These are phyloP conservation scores for Linnaemya vulpina DNA, from an alignment of 2,888 invertebrate genomes.

Conservation along the genomic window DNA sequence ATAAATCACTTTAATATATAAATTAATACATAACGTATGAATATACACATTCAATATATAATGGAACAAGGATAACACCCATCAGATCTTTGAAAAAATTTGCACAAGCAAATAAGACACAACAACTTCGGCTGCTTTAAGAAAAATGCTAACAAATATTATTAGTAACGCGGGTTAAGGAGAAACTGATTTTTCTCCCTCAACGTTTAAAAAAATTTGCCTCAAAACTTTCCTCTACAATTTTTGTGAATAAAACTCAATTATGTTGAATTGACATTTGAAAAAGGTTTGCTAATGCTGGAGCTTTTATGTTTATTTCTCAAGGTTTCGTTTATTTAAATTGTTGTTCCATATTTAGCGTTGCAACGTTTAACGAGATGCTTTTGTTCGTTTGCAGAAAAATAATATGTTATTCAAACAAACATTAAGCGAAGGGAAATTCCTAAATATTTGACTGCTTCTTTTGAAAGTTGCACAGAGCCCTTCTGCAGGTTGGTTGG, in stretches of 20 bases:
- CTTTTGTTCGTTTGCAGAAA: constrained; percentile 29
- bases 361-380: constrained; percentile 40
- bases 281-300: constrained; percentile 72
- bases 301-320: constrained; percentile 76
- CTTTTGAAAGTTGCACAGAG: too few species aligned
- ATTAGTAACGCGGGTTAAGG: too few species aligned
- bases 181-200: background rate
- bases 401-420: background rate
- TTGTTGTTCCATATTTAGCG: background rate
- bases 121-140: too few species aligned
- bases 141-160: too few species aligned
- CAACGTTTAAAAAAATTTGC: background rate
- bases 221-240: background rate
- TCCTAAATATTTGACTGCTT: too few species aligned
- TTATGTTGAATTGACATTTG: constrained; percentile 80
- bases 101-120: too few species aligned
- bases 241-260: constrained; percentile 76
- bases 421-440: background rate
- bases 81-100: too few species aligned
- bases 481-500: too few species aligned
- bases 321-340: constrained; percentile 72
- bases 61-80: too few species aligned
- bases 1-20: too few species aligned
- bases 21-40: too few species aligned
- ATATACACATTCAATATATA: too few species aligned